These are phyloP conservation scores for Luperina testacea DNA, from an alignment of 2,888 invertebrate genomes.

Conservation along the genomic window DNA sequence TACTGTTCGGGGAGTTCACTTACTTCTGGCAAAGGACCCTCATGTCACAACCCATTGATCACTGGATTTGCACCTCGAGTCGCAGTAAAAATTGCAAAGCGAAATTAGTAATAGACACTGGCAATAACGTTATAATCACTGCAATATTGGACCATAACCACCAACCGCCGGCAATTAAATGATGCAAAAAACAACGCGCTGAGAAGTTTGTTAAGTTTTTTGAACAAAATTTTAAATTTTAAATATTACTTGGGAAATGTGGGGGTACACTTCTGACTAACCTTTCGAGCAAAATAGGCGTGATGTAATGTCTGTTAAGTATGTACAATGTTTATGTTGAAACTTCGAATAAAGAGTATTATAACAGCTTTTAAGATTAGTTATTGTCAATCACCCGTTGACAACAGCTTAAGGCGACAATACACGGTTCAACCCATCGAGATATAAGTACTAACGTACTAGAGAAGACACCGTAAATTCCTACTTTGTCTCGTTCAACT, in stretches of 20 bases:
- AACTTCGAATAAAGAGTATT: neutral
- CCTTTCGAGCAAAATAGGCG: neutral
- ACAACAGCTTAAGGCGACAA: neutral
- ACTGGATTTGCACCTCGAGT: slow-evolving; percentile 37
- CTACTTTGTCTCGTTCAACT: no score
- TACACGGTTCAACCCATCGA: neutral
- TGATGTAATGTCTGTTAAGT: neutral
- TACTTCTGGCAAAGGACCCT: slow-evolving; percentile 19
- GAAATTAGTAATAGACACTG: slow-evolving; percentile 17
- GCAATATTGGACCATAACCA: slow-evolving; percentile 14
- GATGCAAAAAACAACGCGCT: neutral
- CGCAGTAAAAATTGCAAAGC: slow-evolving; percentile 34
- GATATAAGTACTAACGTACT: no score
- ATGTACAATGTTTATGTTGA: neutral
- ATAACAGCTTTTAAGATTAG: neutral
- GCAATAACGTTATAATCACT: neutral
- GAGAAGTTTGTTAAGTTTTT: neutral
- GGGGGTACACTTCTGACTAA: neutral
- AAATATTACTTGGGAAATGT: neutral
- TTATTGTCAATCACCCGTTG: neutral
- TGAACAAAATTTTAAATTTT: no score
- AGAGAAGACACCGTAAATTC: no score
- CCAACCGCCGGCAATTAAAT: slow-evolving; percentile 15
- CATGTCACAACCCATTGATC: neutral
- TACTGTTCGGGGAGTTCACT: slow-evolving; percentile 24